Conservation (phyloP, 2,888 invertebrate genomes). For the Pomacea canaliculata region DNA sequence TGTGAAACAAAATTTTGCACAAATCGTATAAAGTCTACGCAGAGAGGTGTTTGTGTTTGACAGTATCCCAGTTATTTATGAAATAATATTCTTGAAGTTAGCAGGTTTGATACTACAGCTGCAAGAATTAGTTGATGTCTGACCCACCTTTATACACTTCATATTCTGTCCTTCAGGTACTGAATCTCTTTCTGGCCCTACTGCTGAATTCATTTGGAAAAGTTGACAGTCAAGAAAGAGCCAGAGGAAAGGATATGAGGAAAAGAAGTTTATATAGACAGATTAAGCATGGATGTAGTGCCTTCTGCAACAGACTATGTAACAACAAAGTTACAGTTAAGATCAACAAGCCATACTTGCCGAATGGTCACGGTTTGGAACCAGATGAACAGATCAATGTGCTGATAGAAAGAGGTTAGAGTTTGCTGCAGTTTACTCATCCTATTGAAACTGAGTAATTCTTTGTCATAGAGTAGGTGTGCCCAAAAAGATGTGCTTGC, state of each 20-base stretch:
- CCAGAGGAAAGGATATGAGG: constrained; percentile 35
- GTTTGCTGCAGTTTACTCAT: not conserved
- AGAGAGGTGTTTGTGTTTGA: not conserved
- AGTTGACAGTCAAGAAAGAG: no score
- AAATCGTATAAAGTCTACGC: not conserved
- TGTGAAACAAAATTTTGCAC: not conserved
- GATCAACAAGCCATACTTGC: no score
- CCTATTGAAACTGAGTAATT: not conserved
- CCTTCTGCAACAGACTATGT: not conserved
- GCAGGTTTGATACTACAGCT: no score
- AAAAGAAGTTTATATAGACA: not conserved
- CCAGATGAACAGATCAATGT: not conserved
- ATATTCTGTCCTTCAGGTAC: constrained; percentile 64
- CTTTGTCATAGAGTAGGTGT: no score
- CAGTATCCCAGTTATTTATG: not conserved
- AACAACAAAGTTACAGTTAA: no score
- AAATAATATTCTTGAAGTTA: no score
- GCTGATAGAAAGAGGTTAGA: not conserved
- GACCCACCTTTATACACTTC: no score
- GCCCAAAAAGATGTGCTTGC: no score
- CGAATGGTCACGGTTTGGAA: not conserved
- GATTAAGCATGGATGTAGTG: not conserved
- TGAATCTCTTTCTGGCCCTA: constrained; percentile 97
- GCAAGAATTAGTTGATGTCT: no score
- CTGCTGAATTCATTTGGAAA: constrained; percentile 89